Evolutionary conservation across 2,797 vertebrate genomes (phyloP).

Genomic region (Tapera naevia): DNA sequence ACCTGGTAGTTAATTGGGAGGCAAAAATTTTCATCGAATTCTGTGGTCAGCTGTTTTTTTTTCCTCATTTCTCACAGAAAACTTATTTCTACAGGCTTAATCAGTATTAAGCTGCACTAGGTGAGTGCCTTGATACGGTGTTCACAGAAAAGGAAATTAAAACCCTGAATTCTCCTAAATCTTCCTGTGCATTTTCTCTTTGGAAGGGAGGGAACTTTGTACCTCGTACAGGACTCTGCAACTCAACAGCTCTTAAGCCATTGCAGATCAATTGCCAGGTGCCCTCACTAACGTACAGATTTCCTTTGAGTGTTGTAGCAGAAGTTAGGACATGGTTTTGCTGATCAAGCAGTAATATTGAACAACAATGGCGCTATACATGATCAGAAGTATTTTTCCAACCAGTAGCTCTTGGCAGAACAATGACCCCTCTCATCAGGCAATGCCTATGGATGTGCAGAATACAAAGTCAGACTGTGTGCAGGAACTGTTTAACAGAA

Average conservation of each 20-base stretch:
- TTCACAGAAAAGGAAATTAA: background rate
- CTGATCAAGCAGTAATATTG: background rate
- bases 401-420: constrained; percentile 40
- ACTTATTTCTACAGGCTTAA: background rate
- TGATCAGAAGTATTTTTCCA: constrained; percentile 49
- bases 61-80: background rate
- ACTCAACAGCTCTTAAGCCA: background rate
- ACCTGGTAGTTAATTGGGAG: background rate
- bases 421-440: constrained; percentile 72
- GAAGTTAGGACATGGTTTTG: background rate
- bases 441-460: background rate
- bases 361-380: constrained; percentile 51
- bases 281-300: background rate
- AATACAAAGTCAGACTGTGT: constrained; percentile 72
- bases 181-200: background rate
- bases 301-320: background rate
- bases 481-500: constrained; percentile 53
- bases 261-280: background rate
- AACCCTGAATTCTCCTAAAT: background rate
- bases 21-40: background rate
- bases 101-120: background rate
- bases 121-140: background rate
- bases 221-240: background rate
- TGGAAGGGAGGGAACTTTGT: background rate
- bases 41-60: background rate